Percentiles rank a stretch among this genome's conserved stretches.
These are phyloP conservation scores for Heterotilapia buettikoferi DNA, from an alignment of 2,113 vertebrate genomes.

Conservation along the genomic window DNA sequence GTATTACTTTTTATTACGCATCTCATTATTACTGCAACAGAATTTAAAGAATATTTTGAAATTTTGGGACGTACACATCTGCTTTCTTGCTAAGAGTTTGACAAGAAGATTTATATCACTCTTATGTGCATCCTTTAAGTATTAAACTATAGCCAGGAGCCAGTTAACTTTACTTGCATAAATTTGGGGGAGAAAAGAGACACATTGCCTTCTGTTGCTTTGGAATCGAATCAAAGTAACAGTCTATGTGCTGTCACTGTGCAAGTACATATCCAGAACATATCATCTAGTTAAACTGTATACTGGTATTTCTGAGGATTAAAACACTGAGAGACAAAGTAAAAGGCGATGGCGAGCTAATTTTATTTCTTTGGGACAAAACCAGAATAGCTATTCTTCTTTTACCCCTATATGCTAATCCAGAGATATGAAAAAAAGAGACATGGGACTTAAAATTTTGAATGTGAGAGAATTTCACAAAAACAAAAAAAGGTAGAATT, in stretches of 20 bases:
- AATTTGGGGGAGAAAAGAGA: background rate
- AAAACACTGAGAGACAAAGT: background rate
- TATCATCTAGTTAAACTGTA: background rate
- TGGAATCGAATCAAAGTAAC: background rate
- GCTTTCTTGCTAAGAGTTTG: background rate
- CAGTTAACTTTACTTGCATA: background rate
- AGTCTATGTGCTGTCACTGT: background rate
- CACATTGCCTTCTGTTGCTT: background rate
- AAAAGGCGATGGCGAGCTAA: background rate
- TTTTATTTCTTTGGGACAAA: background rate
- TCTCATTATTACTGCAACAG: background rate
- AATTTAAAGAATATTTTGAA: background rate
- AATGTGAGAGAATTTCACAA: background rate
- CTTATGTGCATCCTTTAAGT: background rate
- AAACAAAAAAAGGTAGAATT: background rate
- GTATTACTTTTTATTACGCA: background rate
- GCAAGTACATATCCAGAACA: background rate
- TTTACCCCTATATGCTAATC: background rate
- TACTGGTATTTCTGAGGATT: background rate
- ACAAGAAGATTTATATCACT: background rate
- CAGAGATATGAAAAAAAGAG: background rate
- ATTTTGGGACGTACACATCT: background rate
- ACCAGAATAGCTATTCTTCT: background rate
- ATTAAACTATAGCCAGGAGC: background rate
- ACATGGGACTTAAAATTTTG: background rate